Percentiles rank a stretch among this genome's conserved stretches.
These are phyloP conservation scores for Leistus spinibarbis DNA, from an alignment of 2,888 invertebrate species.

Conservation along the genomic window DNA sequence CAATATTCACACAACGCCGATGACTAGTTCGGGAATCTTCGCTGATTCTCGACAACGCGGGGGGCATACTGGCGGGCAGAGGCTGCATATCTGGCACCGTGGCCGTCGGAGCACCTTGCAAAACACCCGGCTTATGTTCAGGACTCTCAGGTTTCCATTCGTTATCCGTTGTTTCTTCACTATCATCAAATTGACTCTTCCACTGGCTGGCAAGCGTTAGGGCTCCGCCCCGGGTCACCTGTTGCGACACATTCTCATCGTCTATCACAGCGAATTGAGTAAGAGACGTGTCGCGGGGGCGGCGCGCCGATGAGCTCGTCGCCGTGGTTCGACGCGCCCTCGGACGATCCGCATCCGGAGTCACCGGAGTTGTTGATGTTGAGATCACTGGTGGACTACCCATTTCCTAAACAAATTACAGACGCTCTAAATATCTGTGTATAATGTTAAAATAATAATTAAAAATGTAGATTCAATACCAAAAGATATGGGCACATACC, in stretches of 20 bases:
- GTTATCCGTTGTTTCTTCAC: slow-evolving; percentile 92
- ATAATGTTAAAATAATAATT: neutral
- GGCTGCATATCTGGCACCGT: slow-evolving; percentile 48
- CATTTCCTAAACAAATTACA: slow-evolving; percentile 16
- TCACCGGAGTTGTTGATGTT: slow-evolving; percentile 46
- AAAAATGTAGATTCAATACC: neutral
- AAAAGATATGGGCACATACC: neutral
- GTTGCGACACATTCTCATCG: slow-evolving; percentile 91
- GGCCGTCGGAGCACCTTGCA: neutral
- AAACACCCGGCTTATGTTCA: slow-evolving; percentile 57
- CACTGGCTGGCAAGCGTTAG: slow-evolving; percentile 91
- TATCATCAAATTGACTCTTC: slow-evolving; percentile 96
- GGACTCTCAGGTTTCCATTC: slow-evolving; percentile 89
- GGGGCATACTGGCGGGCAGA: slow-evolving; percentile 48
- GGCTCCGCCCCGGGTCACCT: slow-evolving; percentile 88
- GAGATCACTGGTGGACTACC: slow-evolving; percentile 25
- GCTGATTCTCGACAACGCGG: slow-evolving; percentile 58
- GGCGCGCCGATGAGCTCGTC: slow-evolving; percentile 53
- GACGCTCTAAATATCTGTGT: too few relatives aligned
- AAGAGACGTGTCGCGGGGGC: slow-evolving; percentile 77
- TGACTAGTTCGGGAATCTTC: slow-evolving; percentile 61
- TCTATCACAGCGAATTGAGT: slow-evolving; percentile 92
- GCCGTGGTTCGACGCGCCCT: slow-evolving; percentile 52
- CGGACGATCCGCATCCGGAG: slow-evolving; percentile 55
- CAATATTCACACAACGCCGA: slow-evolving; percentile 73